phyloP scores from a whole-genome alignment of 2,113 vertebrate genomes.

The Pachycephala philippinensis region DNA sequence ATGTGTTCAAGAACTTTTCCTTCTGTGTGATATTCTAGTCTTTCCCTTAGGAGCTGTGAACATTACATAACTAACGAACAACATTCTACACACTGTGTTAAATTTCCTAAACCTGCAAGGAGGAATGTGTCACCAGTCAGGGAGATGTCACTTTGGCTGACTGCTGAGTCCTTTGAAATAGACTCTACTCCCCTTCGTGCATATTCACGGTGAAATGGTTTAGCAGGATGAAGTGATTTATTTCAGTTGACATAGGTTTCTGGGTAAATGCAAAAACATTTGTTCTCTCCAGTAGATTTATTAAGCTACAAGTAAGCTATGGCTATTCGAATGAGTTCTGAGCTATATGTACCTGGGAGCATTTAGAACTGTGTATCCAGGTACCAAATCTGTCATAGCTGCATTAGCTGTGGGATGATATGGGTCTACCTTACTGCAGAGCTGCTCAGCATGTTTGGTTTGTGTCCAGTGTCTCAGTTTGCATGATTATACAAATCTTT shows the following conservation, averaged over 20 bases:
- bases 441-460: background rate
- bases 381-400: background rate
- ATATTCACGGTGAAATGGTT: background rate
- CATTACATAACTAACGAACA: conserved; percentile 28
- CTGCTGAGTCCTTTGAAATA: conserved; percentile 47
- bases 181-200: background rate
- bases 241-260: background rate
- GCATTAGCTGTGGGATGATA: background rate
- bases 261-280: background rate
- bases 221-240: background rate
- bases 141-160: conserved; percentile 62
- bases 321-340: background rate
- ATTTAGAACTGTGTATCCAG: background rate
- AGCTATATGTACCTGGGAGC: background rate
- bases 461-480: background rate
- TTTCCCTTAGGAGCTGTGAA: conserved; percentile 60
- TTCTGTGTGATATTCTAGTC: conserved; percentile 14
- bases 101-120: conserved; percentile 62
- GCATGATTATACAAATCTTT: background rate
- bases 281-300: background rate
- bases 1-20: conserved; percentile 41
- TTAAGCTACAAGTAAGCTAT: background rate
- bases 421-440: background rate
- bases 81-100: conserved; percentile 41
- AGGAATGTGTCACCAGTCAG: conserved; percentile 63